Evolutionary conservation across 2,888 invertebrate species (phyloP), one percentile per base, ranked within the genome.

Genomic region (Diarsia brunnea): DNA sequence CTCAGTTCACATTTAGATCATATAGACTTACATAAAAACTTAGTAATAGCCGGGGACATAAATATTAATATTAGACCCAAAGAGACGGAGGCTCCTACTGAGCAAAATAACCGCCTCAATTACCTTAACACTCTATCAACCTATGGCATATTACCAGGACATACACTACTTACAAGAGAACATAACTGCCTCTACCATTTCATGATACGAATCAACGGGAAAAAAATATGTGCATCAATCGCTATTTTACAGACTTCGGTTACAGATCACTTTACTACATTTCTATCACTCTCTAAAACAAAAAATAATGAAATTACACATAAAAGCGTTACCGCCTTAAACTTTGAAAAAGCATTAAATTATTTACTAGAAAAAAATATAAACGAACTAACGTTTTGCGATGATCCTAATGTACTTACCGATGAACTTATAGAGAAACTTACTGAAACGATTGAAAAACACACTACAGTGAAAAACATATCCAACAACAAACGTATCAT

Each of bases 261-360:
- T n/a, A 63, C 45, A 2, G 63, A 63, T 63, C 63, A 45, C 14
- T 63, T 45, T 31, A 51, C 66, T 21, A 38, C 16, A 38, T 51
- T 51, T 51, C 21, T n/a, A n/a, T 12, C 31, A 31, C 19, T 51
- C 12, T 45, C 64, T 14, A 24, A 64, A 64, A 64, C 24, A 61
- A 64, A 45, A 24, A 64, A 64, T 16, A 64, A 24, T 43, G 64
- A 8, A 24, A 64, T 24, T 45, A 16, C 14, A 45, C 14, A 64
- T 45, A 45, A 64, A 64, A 45, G n/a, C 45, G 45, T 31, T 3
- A 31, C 31, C 31, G 31, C 31, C 31, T 31, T 31, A 31, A 45
- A 65, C 27, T 47, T 45, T 64, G 24, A 64, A 65, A 24, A 47
- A 65, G 64, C 24, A 27, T n/a, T 53, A n/a, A 53, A 53, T 21